Conservation (phyloP, 2,888 invertebrate species). For the Cataglyphis altisquamis region DNA sequence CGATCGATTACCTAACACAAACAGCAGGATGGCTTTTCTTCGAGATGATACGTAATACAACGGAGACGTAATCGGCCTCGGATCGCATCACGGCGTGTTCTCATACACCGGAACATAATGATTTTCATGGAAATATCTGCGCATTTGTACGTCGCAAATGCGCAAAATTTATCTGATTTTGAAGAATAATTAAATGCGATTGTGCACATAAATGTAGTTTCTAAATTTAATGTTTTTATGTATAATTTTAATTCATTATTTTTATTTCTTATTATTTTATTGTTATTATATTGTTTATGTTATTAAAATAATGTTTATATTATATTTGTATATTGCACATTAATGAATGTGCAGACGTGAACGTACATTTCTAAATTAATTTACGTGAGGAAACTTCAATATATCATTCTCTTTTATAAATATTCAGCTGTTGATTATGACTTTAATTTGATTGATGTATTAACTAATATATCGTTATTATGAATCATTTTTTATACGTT, state of each 20-base stretch:
- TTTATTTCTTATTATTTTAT: not conserved
- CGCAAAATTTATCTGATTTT: slow-evolving; percentile 4
- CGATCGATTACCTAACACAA: slow-evolving; percentile 65
- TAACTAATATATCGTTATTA: not conserved
- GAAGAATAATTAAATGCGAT: not conserved
- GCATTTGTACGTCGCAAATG: not conserved
- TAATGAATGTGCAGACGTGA: not conserved
- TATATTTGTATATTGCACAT: not conserved
- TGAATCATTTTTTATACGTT: slow-evolving; percentile 6
- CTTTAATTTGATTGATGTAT: not conserved
- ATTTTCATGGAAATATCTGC: slow-evolving; percentile 38
- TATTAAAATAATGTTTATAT: not conserved
- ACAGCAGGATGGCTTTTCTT: slow-evolving; percentile 63
- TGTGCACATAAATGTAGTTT: not conserved
- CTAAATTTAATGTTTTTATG: not conserved
- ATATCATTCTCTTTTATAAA: slow-evolving; percentile 10
- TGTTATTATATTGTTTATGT: not conserved
- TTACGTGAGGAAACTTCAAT: slow-evolving; percentile 28
- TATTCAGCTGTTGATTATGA: slow-evolving; percentile 27
- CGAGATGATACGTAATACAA: slow-evolving; percentile 60
- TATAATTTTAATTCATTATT: not conserved
- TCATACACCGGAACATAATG: slow-evolving; percentile 33
- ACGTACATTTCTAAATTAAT: not conserved
- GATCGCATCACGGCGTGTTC: slow-evolving; percentile 6
- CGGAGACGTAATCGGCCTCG: slow-evolving; percentile 49